Conservation (phyloP, 1,140 invertebrate species). For the Leptopilina clavipes region DNA sequence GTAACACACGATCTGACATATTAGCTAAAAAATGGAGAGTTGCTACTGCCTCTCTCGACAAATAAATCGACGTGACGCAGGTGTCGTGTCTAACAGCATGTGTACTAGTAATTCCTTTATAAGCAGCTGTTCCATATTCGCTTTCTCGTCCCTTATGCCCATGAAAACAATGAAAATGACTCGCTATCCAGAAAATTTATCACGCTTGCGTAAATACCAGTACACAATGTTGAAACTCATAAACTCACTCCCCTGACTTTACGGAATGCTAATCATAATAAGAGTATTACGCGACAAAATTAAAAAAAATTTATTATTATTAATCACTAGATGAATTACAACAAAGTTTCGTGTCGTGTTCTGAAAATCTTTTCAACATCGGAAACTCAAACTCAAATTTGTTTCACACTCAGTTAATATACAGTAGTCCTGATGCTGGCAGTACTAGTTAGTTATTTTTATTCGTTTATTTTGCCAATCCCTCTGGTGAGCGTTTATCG, state of each 20-base stretch:
- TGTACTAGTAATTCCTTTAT: conserved; percentile 15
- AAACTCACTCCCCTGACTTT: not conserved
- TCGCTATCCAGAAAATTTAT: not conserved
- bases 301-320: no score
- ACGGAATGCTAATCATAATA: not conserved
- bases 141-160: conserved; percentile 10
- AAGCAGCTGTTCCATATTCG: conserved; percentile 20
- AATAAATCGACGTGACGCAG: conserved; percentile 34
- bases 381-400: conserved; percentile 8
- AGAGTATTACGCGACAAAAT: no score
- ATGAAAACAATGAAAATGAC: conserved; percentile 24
- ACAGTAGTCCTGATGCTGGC: not conserved
- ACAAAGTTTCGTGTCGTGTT: no score
- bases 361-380: not conserved
- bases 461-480: conserved; percentile 33
- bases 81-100: conserved; percentile 21
- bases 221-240: not conserved
- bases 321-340: no score
- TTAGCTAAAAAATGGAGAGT: conserved; percentile 12
- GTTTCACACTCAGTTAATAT: no score
- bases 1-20: conserved; percentile 21
- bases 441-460: conserved; percentile 15
- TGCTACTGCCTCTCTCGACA: not conserved
- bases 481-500: conserved; percentile 10
- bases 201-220: conserved; percentile 11